These are phyloP conservation scores for Aphaenogaster ashmeadi DNA, from an alignment of 1,140 invertebrate genomes.

Conservation along the genomic window DNA sequence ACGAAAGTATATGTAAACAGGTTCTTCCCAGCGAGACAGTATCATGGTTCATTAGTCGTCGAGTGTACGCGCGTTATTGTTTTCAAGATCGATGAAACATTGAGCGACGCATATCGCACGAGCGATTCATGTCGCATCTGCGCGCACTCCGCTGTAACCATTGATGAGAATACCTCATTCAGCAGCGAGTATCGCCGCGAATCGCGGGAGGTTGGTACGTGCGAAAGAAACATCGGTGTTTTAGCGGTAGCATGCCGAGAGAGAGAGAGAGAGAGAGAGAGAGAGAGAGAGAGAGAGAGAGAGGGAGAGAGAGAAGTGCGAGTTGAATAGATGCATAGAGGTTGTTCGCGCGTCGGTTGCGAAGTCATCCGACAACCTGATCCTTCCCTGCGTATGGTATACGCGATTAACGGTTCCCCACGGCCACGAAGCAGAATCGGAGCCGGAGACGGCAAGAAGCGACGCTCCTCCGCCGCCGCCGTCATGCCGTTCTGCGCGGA, in stretches of 20 bases:
- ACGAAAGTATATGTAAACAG: constrained; percentile 9
- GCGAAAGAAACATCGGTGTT: constrained; percentile 23
- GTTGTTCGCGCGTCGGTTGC: constrained; percentile 13
- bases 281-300: too few species aligned
- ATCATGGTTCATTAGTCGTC: constrained; percentile 7
- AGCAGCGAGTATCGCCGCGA: constrained; percentile 22
- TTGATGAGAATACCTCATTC: constrained; percentile 28
- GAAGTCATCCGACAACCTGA: constrained; percentile 28
- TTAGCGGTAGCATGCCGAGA: not conserved
- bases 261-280: not conserved
- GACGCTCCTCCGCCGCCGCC: constrained; percentile 23
- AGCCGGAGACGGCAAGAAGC: constrained; percentile 43
- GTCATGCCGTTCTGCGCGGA: constrained; percentile 32
- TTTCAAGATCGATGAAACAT: constrained; percentile 23
- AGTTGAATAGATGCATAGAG: constrained; percentile 26
- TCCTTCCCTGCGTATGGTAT: not conserved
- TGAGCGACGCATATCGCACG: not conserved
- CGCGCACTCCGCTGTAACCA: not conserved
- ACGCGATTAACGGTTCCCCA: constrained; percentile 45
- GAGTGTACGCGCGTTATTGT: constrained; percentile 34
- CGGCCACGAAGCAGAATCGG: constrained; percentile 26
- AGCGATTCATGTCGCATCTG: constrained; percentile 33
- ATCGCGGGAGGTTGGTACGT: not conserved
- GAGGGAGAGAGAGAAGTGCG: not conserved
- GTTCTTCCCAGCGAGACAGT: not conserved